Conservation (phyloP, 1,140 invertebrate species). For the Colletes latitarsis region DNA sequence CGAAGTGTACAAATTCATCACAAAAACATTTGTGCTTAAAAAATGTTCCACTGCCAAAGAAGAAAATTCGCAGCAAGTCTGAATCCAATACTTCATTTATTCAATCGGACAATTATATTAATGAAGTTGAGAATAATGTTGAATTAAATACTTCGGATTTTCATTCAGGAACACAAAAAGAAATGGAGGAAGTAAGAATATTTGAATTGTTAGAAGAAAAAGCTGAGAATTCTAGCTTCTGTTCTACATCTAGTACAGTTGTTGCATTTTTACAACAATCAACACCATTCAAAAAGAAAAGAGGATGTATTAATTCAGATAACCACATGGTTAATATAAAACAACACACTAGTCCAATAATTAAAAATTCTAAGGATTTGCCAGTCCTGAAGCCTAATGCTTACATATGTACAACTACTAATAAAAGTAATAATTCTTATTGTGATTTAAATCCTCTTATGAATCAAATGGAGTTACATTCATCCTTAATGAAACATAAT, state of each 20-base stretch:
- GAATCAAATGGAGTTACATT: neutral
- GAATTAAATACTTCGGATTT: slow-evolving; percentile 78
- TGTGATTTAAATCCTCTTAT: neutral
- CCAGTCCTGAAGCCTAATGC: slow-evolving; percentile 8
- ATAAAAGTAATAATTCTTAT: slow-evolving; percentile 4
- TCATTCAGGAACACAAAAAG: slow-evolving; percentile 78
- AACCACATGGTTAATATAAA: neutral
- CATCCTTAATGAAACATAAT: neutral
- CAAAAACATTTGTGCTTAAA: slow-evolving; percentile 65
- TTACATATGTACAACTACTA: neutral
- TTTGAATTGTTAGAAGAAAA: slow-evolving; percentile 88
- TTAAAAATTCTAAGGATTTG: neutral
- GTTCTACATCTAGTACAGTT: slow-evolving; percentile 86
- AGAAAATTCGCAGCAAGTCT: slow-evolving; percentile 57
- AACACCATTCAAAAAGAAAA: slow-evolving; percentile 77
- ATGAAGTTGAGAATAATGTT: slow-evolving; percentile 49
- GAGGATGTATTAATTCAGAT: neutral
- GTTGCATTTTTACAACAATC: slow-evolving; percentile 82
- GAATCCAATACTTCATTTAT: slow-evolving; percentile 70
- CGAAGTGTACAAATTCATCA: slow-evolving; percentile 23
- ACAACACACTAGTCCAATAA: slow-evolving; percentile 4
- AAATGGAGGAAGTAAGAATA: slow-evolving; percentile 84
- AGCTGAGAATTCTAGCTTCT: slow-evolving; percentile 86
- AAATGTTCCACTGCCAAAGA: slow-evolving; percentile 62
- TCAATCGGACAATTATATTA: slow-evolving; percentile 32